These are phyloP conservation scores for Lagopus muta DNA, from an alignment of 2,113 vertebrate species.

Conservation along the genomic window DNA sequence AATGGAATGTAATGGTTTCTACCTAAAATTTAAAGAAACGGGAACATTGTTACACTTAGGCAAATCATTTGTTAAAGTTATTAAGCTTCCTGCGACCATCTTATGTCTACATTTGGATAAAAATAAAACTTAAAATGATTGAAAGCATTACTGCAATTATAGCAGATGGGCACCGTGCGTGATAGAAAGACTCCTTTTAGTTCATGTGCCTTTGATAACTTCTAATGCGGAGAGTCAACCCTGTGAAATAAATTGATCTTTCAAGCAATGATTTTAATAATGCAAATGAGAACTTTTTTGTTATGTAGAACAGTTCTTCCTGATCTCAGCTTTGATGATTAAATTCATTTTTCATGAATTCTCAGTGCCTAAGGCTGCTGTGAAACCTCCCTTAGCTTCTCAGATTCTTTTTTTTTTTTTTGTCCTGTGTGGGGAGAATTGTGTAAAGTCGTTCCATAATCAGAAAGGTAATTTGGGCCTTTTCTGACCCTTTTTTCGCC, in stretches of 20 bases:
- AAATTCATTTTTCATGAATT: slow-evolving; percentile 77
- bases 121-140: neutral
- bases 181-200: slow-evolving; percentile 12
- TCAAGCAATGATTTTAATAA: slow-evolving; percentile 71
- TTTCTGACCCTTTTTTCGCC: neutral
- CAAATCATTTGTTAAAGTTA: neutral
- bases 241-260: slow-evolving; percentile 68
- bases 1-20: neutral
- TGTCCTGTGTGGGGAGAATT: slow-evolving; percentile 7
- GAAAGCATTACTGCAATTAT: neutral
- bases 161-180: neutral
- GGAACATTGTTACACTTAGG: neutral
- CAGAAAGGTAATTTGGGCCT: slow-evolving; percentile 54
- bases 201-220: slow-evolving; percentile 66
- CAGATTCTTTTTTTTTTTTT: slow-evolving; percentile 8
- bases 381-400: slow-evolving; percentile 51
- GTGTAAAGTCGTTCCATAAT: slow-evolving; percentile 48
- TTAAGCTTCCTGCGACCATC: slow-evolving; percentile 8
- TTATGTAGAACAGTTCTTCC: slow-evolving; percentile 68
- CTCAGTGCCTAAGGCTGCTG: slow-evolving; percentile 50
- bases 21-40: neutral
- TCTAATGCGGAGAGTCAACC: neutral
- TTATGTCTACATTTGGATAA: slow-evolving; percentile 6
- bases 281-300: slow-evolving; percentile 66
- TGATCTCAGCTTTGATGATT: slow-evolving; percentile 59